Evolutionary conservation across 2,113 vertebrate genomes (phyloP).

Genomic region (Stigmatopora argus): DNA sequence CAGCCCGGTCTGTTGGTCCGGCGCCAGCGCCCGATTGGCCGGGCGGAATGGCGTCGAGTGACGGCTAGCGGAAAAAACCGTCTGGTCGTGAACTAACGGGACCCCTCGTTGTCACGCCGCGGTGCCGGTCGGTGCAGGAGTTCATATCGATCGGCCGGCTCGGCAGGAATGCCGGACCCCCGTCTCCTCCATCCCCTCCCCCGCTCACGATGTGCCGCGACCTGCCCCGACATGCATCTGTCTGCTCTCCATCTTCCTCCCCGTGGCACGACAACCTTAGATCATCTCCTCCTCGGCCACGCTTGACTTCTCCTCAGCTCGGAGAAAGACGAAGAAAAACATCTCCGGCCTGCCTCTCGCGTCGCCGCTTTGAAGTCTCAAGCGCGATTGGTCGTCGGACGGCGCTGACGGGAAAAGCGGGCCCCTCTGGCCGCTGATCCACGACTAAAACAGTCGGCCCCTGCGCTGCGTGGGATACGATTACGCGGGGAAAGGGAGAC

Average conservation of each 20-base stretch:
- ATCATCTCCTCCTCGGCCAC: slow-evolving; percentile 76
- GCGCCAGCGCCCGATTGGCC: slow-evolving; percentile 70
- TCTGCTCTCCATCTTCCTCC: slow-evolving; percentile 69
- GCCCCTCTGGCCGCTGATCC: slow-evolving; percentile 73
- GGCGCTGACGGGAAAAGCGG: slow-evolving; percentile 76
- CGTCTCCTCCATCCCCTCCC: slow-evolving; percentile 22
- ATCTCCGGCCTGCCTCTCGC: slow-evolving; percentile 59
- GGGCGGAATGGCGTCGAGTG: slow-evolving; percentile 74
- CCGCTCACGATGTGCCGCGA: slow-evolving; percentile 65
- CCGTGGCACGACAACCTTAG: slow-evolving; percentile 70
- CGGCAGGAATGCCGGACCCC: slow-evolving; percentile 46
- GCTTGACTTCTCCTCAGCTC: slow-evolving; percentile 71
- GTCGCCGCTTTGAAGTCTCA: slow-evolving; percentile 66
- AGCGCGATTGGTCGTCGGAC: slow-evolving; percentile 76
- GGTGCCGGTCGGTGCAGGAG: not conserved
- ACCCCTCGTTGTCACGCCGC: not conserved
- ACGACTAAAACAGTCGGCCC: slow-evolving; percentile 76
- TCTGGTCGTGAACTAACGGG: not conserved
- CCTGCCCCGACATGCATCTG: slow-evolving; percentile 75
- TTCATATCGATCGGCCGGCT: slow-evolving; percentile 7
- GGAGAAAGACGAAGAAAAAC: slow-evolving; percentile 53
- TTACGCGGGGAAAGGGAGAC: slow-evolving; percentile 65
- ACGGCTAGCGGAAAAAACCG: slow-evolving; percentile 47
- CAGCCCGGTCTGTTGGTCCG: slow-evolving; percentile 64
- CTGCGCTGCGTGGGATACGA: slow-evolving; percentile 67